These are phyloP conservation scores for Erethizon dorsatum DNA, from an alignment of 2,797 vertebrate species.

Conservation along the genomic window DNA sequence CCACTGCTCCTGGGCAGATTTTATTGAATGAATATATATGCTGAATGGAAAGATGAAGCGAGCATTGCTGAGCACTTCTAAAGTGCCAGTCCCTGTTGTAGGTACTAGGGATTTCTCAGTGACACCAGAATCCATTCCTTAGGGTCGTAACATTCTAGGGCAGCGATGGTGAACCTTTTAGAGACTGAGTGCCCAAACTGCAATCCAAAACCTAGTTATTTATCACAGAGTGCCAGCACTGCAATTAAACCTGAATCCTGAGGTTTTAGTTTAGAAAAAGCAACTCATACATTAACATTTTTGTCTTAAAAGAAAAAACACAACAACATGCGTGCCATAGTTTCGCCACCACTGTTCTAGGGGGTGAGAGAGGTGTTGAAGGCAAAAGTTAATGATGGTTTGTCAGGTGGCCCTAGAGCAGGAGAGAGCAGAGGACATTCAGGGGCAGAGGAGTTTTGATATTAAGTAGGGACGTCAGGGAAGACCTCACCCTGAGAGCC, in stretches of 20 bases:
- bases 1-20: background rate
- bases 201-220: background rate
- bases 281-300: background rate
- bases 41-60: too few species aligned
- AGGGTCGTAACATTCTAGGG: background rate
- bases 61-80: background rate
- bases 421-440: background rate
- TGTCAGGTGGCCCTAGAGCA: background rate
- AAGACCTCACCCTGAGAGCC: background rate
- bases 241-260: background rate
- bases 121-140: background rate
- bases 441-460: fast-evolving
- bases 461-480: background rate
- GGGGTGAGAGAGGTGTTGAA: background rate
- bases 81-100: fast-evolving
- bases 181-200: background rate
- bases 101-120: background rate
- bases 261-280: background rate
- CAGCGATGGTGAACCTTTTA: background rate
- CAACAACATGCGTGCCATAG: background rate
- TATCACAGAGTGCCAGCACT: background rate
- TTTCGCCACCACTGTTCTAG: background rate
- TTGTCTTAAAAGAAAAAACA: background rate
- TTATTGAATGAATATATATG: background rate
- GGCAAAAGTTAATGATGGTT: background rate